Evolutionary conservation across 2,888 invertebrate species (phyloP), one percentile per base, ranked within the genome.

Genomic region (Lithophane socia): DNA sequence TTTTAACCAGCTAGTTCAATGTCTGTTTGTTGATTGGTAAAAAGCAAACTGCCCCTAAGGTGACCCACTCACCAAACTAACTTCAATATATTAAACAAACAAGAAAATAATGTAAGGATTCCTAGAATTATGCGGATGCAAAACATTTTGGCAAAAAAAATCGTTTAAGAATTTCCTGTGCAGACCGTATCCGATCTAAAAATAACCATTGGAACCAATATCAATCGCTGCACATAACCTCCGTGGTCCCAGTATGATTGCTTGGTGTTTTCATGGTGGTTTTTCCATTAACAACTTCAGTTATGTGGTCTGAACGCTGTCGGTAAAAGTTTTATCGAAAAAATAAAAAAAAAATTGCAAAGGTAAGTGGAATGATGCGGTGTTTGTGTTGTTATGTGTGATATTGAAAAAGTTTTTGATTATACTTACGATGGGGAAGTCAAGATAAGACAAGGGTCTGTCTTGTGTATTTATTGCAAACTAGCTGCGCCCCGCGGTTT

Each of bases 231-330:
- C 67, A 73, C 16, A 72, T 52, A 72, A 80, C 73, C 65, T 64
- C 16, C 5, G 73, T 66, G 82, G 84, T 85, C 66, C 42, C 24
- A 8, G 65, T 52, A n/a, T 79, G 84, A 84, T 84, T 82, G 85
- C 66, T 79, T 49, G 58, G 80, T 73, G 73, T 73, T 79, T 74
- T 37, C 58, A 71, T 74, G 75, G 73, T 54, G 75, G 63, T 49
- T 64, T 75, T 73, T 74, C 73, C 63, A 84, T 76, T 82, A 74
- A 79, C 68, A 77, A 72, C n/a, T 74, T 61, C 44, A 24, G 56
- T 70, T 73, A 61, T 47, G 60, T 68, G 70, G 24, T 42, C 52
- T 12, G 37, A 54, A 76, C 42, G 44, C 37, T 69, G 65, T 67
- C 44, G n/a, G 52, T 52, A 78, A 78, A 82, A 82, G 7, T 73